Base-by-base conservation (phyloP, 2,888 invertebrate species). In the Boloria euphrosyne region DNA sequence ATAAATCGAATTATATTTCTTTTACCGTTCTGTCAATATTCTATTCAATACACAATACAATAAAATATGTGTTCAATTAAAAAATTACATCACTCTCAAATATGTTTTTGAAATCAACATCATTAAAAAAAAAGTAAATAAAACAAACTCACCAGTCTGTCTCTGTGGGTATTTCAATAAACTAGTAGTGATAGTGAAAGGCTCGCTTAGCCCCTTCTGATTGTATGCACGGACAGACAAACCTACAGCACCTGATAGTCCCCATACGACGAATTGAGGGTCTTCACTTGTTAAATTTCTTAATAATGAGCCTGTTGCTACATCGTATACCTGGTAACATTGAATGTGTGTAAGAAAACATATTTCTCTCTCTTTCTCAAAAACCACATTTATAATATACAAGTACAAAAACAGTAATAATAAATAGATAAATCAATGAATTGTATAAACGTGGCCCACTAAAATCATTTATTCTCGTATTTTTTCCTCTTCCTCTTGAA, bases 181-280 rank as follows among this genome's bases (percentile, higher is more conserved):
- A 68, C 90, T 93, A 0, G 94, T 93, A 2, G 93, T 93, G 1
- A 95, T 81, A 0, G 92, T 92, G 14, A 93, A 84, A 0, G 93
- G 90, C 54, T 95, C 94, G 75, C 95, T 95, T 4, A 93, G 85
- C 2, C 96, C 96, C 81, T 96, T 96, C 71, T 91, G 93, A 82
- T 96, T 96, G 81, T 93, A 94, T 4, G 96, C 95, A 75, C 94
- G 94, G n/a, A 96, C 92, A 14, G 93, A 89, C 18, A 95, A 90
- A 0, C 93, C 93, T 66, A 95, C 93, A 13, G 92, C 89, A 62
- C 94, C 93, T 3, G 93, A 92, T 13, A 95, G 83, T 16, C 93
- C 94, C 27, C 87, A 84, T 46, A 95, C 93, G 67, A 93, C 89
- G 75, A 95, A 95, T 68, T 93, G 90, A 0, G 95, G 93, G 14